Conservation (phyloP, 2,888 invertebrate genomes). For the Pseudococcus longispinus region DNA sequence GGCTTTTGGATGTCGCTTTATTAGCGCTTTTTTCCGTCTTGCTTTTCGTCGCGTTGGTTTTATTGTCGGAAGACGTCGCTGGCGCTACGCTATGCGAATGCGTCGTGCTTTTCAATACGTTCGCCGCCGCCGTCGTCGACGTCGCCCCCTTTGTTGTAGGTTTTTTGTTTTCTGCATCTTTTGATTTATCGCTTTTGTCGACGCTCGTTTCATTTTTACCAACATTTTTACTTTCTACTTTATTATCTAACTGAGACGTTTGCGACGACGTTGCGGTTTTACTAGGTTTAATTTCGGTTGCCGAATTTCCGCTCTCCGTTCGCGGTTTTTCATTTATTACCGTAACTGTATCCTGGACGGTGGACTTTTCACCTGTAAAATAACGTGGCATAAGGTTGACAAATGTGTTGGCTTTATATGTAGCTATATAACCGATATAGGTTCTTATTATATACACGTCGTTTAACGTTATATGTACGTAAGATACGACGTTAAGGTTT, state of each 20-base stretch:
- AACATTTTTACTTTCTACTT: constrained; percentile 47
- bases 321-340: constrained; percentile 51
- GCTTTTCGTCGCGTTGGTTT: constrained; percentile 41
- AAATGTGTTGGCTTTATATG: constrained; percentile 16
- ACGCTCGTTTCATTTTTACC: constrained; percentile 18
- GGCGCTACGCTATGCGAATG: background rate
- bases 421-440: background rate
- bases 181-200: constrained; percentile 33
- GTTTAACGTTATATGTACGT: background rate
- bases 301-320: constrained; percentile 43
- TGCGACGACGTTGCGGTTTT: constrained; percentile 38
- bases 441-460: background rate
- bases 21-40: constrained; percentile 30
- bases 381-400: constrained; percentile 5
- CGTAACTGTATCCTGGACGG: constrained; percentile 41
- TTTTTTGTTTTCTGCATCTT: constrained; percentile 38
- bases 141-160: constrained; percentile 3
- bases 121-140: no score
- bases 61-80: background rate
- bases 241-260: constrained; percentile 49
- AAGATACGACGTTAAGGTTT: background rate
- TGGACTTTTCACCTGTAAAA: constrained; percentile 51
- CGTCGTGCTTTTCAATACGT: constrained; percentile 14
- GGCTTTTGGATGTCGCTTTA: constrained; percentile 44
- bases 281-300: constrained; percentile 48